Conservation (phyloP, 2,888 invertebrate species). For the Pandemis heparana region DNA sequence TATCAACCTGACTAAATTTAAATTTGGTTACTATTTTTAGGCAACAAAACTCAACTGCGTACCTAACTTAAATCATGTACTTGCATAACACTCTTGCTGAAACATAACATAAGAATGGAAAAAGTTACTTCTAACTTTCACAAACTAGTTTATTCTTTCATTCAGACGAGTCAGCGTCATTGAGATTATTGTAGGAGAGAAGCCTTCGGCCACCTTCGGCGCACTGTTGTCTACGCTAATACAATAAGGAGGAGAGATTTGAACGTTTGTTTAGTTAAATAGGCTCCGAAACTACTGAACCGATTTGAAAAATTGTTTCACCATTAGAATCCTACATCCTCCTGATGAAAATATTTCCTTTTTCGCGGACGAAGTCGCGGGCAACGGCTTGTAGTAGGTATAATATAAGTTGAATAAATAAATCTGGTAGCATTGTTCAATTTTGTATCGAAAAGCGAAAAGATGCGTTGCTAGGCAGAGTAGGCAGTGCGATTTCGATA, state of each 20-base stretch:
- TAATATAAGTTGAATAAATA: not conserved
- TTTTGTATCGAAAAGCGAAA: not conserved
- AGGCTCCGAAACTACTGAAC: too few relatives aligned
- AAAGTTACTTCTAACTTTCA: slow-evolving; percentile 4
- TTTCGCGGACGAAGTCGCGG: too few relatives aligned
- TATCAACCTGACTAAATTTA: too few relatives aligned
- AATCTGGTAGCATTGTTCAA: not conserved
- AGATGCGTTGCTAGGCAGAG: not conserved
- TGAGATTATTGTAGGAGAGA: not conserved
- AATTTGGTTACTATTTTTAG: slow-evolving; percentile 10
- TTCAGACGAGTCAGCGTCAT: slow-evolving; percentile 8
- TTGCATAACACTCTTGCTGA: not conserved
- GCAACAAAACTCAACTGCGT: not conserved
- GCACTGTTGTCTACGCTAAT: not conserved
- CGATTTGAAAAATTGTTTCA: too few relatives aligned
- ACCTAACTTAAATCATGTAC: slow-evolving; percentile 1
- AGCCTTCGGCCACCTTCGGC: not conserved
- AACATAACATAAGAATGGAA: slow-evolving; percentile 20
- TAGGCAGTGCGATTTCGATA: too few relatives aligned
- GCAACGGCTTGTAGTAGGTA: too few relatives aligned
- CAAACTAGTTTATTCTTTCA: slow-evolving; percentile 6
- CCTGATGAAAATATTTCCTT: too few relatives aligned
- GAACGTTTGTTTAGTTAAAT: too few relatives aligned
- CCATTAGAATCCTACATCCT: too few relatives aligned
- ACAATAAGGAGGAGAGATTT: not conserved